These are phyloP conservation scores for Halyomorpha halys DNA, from an alignment of 1,140 invertebrate species.

Conservation along the genomic window DNA sequence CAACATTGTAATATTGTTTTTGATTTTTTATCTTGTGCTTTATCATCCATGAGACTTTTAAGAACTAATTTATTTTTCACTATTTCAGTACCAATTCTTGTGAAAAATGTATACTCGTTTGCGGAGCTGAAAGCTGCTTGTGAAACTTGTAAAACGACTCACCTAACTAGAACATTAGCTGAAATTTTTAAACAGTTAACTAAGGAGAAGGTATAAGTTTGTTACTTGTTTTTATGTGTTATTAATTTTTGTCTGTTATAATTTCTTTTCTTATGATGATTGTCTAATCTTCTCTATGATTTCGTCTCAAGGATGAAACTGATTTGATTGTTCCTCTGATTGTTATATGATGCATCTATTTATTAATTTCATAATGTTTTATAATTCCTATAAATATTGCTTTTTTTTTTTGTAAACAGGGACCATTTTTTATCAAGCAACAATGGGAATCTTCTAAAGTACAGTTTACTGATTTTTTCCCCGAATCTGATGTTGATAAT, in stretches of 20 bases:
- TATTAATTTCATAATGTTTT: background rate
- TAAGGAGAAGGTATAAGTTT: background rate
- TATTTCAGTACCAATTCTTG: background rate
- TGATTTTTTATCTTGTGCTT: too few relatives aligned
- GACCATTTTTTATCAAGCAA: constrained; percentile 16
- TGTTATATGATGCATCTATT: background rate
- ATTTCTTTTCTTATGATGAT: background rate
- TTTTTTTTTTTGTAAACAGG: constrained; percentile 17
- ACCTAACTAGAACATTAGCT: constrained; percentile 1
- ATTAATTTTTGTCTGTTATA: background rate
- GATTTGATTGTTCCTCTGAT: constrained; percentile 1
- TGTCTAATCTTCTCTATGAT: constrained; percentile 17
- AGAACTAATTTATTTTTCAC: background rate
- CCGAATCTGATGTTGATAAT: constrained; percentile 17
- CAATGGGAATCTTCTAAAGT: constrained; percentile 24
- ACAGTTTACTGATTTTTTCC: constrained; percentile 25
- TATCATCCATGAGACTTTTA: too few relatives aligned
- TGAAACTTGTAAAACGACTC: background rate
- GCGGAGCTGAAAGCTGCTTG: background rate
- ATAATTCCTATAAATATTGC: background rate
- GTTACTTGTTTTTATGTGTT: too few relatives aligned
- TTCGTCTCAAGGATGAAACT: constrained; percentile 14
- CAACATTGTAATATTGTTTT: too few relatives aligned
- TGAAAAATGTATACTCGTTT: background rate
- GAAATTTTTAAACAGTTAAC: background rate